Evolutionary conservation across 2,113 vertebrate genomes (phyloP), one percentile per base, ranked within the genome.

Genomic region (Rhinogobius similis): DNA sequence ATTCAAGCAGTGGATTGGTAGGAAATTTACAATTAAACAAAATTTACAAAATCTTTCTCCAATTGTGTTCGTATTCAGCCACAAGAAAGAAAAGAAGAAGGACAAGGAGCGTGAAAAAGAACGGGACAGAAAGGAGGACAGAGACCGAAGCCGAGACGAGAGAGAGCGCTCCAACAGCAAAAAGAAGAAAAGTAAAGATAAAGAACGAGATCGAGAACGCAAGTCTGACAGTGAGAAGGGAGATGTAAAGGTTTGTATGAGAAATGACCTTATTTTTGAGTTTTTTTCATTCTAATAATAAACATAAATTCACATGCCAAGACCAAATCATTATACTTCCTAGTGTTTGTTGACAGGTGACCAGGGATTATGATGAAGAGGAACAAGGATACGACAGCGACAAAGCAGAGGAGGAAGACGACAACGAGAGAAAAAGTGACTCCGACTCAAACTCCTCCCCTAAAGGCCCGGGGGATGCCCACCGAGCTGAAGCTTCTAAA

Each of bases 71-170:
- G 1, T 65, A 20, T 70, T 27, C 73, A 99, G 97, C 67, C 97
- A 99, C 83, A 99, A 99, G 94, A 99, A 99, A 41, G 98, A 99
- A 64, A 99, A 98, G 79, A 98, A 98, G 92, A 98, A 98, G 94
- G 97, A 99, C 58, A 98, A 98, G 77, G 97, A 97, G 12, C 94
- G 96, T 41, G 97, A 99, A 76, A 93, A 94, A 82, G 94, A 94
- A 7, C 84, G 96, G 4, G 96, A 96, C 14, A 65, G 95, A 68
- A 87, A 88, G 69, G 92, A 93, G 43, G 92, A 88, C 58, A 73
- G 89, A 81, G 96, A 96, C 73, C 91, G 94, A 38, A 93, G 90
- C 72, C 89, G 95, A 68, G 96, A 96, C 2, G 95, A 97, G 86
- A 86, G 94, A 66, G 97, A 99, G 65, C 83, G 95, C 1, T 98